phyloP scores from a whole-genome alignment of 2,888 invertebrate species.

The Ypsolopha sequella region DNA sequence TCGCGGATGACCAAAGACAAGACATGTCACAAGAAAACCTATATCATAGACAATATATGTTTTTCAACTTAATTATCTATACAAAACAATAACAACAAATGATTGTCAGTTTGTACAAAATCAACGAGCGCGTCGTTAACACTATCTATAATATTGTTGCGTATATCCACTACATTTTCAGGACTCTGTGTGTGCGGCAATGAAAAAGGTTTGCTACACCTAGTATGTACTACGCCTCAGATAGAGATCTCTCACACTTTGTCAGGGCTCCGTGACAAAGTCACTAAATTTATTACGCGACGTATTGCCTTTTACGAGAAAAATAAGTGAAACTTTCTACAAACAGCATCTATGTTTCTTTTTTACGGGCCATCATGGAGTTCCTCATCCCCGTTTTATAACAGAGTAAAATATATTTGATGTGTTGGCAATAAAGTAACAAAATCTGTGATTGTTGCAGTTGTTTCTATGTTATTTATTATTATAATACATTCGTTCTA shows the following conservation, averaged over 20 bases:
- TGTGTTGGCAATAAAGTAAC: not conserved
- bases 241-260: slow-evolving; percentile 17
- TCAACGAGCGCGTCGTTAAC: no score
- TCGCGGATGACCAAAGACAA: no score
- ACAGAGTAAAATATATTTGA: not conserved
- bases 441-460: not conserved
- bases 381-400: not conserved
- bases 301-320: slow-evolving; percentile 11
- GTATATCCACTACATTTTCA: not conserved
- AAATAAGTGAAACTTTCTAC: slow-evolving; percentile 6
- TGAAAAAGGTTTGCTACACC: slow-evolving; percentile 2
- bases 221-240: slow-evolving; percentile 6
- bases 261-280: slow-evolving; percentile 14
- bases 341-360: not conserved
- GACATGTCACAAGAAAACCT: no score
- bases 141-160: no score
- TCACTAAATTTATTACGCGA: slow-evolving; percentile 14
- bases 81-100: no score
- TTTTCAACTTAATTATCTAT: no score
- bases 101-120: no score
- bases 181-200: not conserved
- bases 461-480: no score
- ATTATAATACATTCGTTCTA: no score
- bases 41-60: no score
- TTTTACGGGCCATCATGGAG: slow-evolving; percentile 1